These are phyloP conservation scores for Merluccius polli DNA, from an alignment of 2,797 vertebrate species.

Conservation along the genomic window DNA sequence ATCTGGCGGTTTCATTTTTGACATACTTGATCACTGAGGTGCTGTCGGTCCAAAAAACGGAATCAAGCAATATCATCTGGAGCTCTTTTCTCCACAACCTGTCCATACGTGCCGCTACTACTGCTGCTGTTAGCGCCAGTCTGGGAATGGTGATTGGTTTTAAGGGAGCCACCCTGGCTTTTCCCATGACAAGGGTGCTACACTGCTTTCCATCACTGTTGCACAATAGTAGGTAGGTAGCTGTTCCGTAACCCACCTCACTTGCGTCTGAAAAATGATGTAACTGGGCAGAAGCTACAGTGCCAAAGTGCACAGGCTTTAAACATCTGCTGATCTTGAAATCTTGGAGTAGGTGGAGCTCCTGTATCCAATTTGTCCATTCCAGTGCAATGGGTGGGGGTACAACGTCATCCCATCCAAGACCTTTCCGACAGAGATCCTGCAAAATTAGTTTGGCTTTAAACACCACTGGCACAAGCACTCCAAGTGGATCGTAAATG, in stretches of 20 bases:
- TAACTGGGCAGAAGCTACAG: neutral
- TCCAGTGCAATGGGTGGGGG: no score
- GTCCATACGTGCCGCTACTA: neutral
- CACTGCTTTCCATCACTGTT: no score
- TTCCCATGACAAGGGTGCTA: neutral
- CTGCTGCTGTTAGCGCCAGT: neutral
- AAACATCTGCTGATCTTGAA: neutral
- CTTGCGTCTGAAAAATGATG: neutral
- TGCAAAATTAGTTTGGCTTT: no score
- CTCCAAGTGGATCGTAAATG: no score
- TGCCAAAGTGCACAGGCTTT: neutral
- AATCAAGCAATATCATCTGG: neutral
- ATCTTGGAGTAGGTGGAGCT: neutral
- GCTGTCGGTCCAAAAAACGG: conserved; percentile 1
- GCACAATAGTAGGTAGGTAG: neutral
- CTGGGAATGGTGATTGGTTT: neutral
- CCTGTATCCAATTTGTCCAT: no score
- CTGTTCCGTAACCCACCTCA: neutral
- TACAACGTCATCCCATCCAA: no score
- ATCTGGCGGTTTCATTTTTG: neutral
- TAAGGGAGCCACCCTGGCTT: neutral
- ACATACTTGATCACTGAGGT: neutral
- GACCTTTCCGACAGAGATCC: no score
- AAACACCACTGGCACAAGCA: no score
- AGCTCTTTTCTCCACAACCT: neutral